Evolutionary conservation across 2,113 vertebrate genomes (phyloP), one percentile per base, ranked within the genome.

Genomic region (Elgaria multicarinata): DNA sequence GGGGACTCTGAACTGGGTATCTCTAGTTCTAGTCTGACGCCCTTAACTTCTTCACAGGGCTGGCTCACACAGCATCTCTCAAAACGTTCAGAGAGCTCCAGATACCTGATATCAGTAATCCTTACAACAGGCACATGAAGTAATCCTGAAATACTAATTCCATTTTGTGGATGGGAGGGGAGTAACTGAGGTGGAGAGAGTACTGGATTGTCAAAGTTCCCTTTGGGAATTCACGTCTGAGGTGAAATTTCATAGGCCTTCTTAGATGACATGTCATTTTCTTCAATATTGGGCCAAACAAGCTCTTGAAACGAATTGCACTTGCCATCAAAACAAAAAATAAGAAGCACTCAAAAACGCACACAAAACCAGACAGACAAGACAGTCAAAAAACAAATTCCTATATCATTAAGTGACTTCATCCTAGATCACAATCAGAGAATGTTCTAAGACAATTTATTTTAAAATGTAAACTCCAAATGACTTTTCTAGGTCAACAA

Each of bases 401-500:
- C 58, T 46, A 24, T 64, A 84, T 46, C 22, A 42, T 72, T 67
- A 55, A 77, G 39, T n/a, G 22, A 86, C 3, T 8, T 8, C 18
- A 50, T 39, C 64, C 13, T 64, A 64, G 67, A 50, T 67, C 31
- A 24, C 31, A 87, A 77, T 78, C 13, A 6, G 39, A 87, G 36
- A 77, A 86, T 76, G 58, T 44, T 62, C 20, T 24, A 78, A 58
- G 74, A 58, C n/a, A 75, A 28, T 67, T 87, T 67, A 7, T 67
- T 87, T 78, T 50, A 22, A n/a, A 66, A 64, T n/a, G 12, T 79
- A 67, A 31, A 87, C 9, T 50, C 42, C 58, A 66, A 66, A 78
- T 87, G 58, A 79, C 62, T 87, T 67, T 87, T 87, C 39, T 87
- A 78, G 75, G 62, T 66, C 39, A 77, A n/a, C 67, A 87, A 67